Evolutionary conservation across 2,797 vertebrate species (phyloP), one percentile per base, ranked within the genome.

Genomic region (Parauchenoglanis punctatus): DNA sequence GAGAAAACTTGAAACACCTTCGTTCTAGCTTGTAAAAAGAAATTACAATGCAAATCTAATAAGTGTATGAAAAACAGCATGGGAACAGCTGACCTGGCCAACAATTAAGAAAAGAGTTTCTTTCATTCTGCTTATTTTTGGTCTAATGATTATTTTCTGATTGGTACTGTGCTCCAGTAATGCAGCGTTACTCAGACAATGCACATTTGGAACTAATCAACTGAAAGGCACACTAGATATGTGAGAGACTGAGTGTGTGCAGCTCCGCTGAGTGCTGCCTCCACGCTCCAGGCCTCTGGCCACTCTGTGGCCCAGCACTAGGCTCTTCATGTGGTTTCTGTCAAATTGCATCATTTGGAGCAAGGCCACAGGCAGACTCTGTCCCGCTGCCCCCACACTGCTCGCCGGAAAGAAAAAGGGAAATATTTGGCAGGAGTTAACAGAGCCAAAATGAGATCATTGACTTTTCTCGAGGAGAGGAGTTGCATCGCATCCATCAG

Each of bases 271-370:
- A 88, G 73, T 73, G 76, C 59, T 86, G 77, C 86, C 54, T 87
- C 80, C 40, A 87, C 54, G 81, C 89, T 86, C 83, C 87, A 31
- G 88, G 80, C 85, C 84, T 81, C 85, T 87, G 65, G 81, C 87
- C 73, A 70, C 83, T 73, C 89, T 73, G 85, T 83, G 67, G 85
- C 70, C 87, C 76, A 35, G 70, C 63, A 68, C 85, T 81, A 25
- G 31, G 87, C 70, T 88, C 88, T 92, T 92, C 91, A 91, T 92
- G 90, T 92, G 91, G 91, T 92, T 94, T 90, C 90, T 91, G 89
- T 93, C 90, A 90, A 91, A 93, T 91, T 93, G 93, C 92, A 92
- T 93, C 92, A 94, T 93, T 92, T 93, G 92, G 92, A 92, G 82
- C 59, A 87, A 68, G 90, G 92, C 92, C 92, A 92, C 82, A 87